Percentiles rank a stretch among this genome's conserved stretches.
Conservation (phyloP, 1,140 invertebrate species). For the Hyles euphorbiae region DNA sequence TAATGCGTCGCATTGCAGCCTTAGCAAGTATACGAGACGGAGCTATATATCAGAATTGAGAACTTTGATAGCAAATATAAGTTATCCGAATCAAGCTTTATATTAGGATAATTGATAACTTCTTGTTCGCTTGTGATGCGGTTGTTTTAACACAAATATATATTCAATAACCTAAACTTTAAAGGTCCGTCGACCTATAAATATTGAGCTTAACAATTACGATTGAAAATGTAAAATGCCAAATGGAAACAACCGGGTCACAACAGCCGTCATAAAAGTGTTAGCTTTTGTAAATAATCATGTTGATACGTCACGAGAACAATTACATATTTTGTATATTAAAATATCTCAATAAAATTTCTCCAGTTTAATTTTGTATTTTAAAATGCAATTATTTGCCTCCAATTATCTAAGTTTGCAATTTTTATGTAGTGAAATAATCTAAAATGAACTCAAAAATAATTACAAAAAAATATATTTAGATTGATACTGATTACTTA, state of each 20-base stretch:
- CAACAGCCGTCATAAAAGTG: conserved; percentile 40
- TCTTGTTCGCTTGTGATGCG: conserved; percentile 4
- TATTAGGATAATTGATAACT: conserved; percentile 49
- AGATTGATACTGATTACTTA: too few relatives aligned
- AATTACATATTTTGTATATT: too few relatives aligned
- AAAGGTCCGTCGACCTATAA: too few relatives aligned
- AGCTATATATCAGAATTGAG: conserved; percentile 57
- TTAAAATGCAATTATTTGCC: conserved; percentile 43
- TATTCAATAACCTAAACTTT: too few relatives aligned
- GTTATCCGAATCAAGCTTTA: conserved; percentile 68
- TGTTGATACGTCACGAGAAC: too few relatives aligned
- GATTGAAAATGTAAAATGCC: too few relatives aligned
- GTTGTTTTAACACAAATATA: conserved; percentile 9
- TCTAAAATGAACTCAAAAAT: background rate
- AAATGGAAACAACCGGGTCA: conserved; percentile 36
- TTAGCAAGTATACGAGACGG: conserved; percentile 72
- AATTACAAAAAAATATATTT: too few relatives aligned
- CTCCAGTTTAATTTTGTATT: conserved; percentile 51
- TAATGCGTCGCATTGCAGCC: conserved; percentile 64
- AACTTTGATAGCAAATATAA: conserved; percentile 51
- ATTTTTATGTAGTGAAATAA: too few relatives aligned
- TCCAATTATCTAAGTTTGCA: conserved; percentile 16
- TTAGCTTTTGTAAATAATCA: conserved; percentile 69
- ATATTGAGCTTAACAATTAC: too few relatives aligned
- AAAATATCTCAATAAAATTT: conserved; percentile 13